Evolutionary conservation across 2,888 invertebrate species (phyloP), one percentile per base, ranked within the genome.

Genomic region (Dolomedes plantarius): DNA sequence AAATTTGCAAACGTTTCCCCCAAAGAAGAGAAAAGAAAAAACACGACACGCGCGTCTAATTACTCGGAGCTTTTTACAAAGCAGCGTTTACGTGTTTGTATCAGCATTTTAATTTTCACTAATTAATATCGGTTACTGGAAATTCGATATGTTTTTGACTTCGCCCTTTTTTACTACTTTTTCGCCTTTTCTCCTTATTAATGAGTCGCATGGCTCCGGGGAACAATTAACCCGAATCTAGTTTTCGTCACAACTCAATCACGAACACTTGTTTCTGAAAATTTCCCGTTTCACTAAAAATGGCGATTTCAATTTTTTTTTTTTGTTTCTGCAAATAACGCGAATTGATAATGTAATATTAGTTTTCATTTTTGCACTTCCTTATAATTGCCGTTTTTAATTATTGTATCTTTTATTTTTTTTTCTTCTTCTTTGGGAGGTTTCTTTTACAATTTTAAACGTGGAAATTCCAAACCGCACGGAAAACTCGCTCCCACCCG

Each of bases 101-200:
- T 56, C 56, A 56, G 56, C 56, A 56, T 56, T 56, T 56, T 56
- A 56, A 56, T 56, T 56, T 56, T 56, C 56, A 56, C 56, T 56
- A 56, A 56, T 56, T 56, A 56, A 56, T 56, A 56, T 56, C 56
- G 56, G 56, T 56, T 56, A 56, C 56, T 23, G 23, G 56, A 56
- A 56, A 56, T 56, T 56, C 23, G 56, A 56, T 46, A 46, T 23
- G 56, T 56, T 56, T 56, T 23, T 56, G 56, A 23, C 56, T 19
- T 16, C 16, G n/a, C n/a, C 16, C 46, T 56, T 56, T 56, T 19
- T 56, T 56, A 3, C 5, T 36, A 36, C 36, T 36, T 36, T 36
- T 16, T 46, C 9, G 46, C 46, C 16, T 23, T 1, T 56, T 16
- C 23, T 56, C 23, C 3, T 56, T 19, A 56, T 23, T 56, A 56